Conservation (phyloP, 2,797 vertebrate genomes). For the Mus minutoides region DNA sequence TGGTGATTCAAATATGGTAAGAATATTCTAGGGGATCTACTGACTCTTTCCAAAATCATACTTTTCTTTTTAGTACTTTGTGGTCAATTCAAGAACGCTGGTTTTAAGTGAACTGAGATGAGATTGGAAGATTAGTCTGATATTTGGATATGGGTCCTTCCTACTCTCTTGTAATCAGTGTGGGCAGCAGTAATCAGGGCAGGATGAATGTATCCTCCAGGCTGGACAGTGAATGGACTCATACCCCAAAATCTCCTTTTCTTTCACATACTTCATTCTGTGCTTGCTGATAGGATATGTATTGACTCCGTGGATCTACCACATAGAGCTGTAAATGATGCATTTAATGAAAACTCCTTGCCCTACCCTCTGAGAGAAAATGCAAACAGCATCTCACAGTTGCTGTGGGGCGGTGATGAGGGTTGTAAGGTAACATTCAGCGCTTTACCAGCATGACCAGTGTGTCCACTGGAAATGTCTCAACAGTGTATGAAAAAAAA, state of each 20-base stretch:
- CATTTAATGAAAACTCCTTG: conserved; percentile 86
- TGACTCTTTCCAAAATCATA: neutral
- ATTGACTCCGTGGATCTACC: conserved; percentile 85
- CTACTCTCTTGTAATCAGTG: conserved; percentile 46
- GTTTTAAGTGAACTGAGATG: neutral
- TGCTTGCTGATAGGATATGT: conserved; percentile 81
- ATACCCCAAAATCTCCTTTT: conserved; percentile 62
- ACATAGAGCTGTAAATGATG: conserved; percentile 84
- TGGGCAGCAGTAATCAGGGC: conserved; percentile 50
- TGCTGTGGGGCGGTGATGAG: conserved; percentile 69
- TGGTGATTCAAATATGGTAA: neutral
- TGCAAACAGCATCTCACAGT: conserved; percentile 72
- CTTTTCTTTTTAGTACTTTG: neutral
- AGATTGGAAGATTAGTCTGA: neutral
- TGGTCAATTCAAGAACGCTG: neutral
- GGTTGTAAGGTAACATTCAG: conserved; percentile 63
- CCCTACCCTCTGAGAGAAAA: conserved; percentile 75
- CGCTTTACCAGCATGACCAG: conserved; percentile 57
- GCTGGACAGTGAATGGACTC: conserved; percentile 47
- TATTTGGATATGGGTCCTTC: neutral
- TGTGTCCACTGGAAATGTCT: neutral
- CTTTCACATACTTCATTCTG: conserved; percentile 82
- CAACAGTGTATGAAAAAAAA: neutral
- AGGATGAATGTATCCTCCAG: conserved; percentile 52
- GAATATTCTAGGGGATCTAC: neutral